Evolutionary conservation across 92 coral and sea anemone genomes (phyloP), one percentile per base, ranked within the genome.

Genomic region (Porites rus): DNA sequence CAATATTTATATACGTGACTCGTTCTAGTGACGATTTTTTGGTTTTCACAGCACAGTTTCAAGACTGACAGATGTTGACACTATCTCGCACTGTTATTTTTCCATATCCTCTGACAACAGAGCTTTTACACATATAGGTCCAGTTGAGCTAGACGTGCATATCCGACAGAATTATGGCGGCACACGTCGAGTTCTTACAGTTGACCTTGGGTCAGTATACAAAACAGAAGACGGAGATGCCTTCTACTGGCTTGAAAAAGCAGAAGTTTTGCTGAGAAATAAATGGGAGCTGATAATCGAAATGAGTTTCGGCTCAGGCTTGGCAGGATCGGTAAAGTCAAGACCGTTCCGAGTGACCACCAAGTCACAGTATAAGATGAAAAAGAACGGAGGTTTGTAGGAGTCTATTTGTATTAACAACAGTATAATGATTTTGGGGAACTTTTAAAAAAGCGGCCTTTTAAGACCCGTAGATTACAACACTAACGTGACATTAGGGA

Each of bases 121-220:
- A 56, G 22, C 61, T 52, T 22, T 53, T 69, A 10, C 18, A 65
- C 63, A 11, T 72, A 6, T 20, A 91, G 94, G 94, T 9, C 94
- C 94, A 10, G 89, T 91, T 63, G 94, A 91, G 20, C 68, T 88
- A 51, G 76, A 84, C 10, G 87, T 88, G 14, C 77, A 69, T 4
- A 60, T 58, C 60, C 61, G 75, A 6, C 74, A 84, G 20, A 88
- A 70, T 63, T 84, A 83, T 38, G 75, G 53, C 21, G 64, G 72
- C 46, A 38, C 46, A 84, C 24, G 14, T 10, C 86, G 86, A 12
- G 83, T 86, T 43, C 86, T 94, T 77, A 80, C 90, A 17, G 93
- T 94, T 17, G 93, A 94, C 74, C 66, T 94, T 69, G 95, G 91
- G 51, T 89, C 98, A 10, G 98, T 90, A 69, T 92, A 89, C 87